phyloP scores from a whole-genome alignment of 2,888 invertebrate species.

The Drosophila anomalipes region DNA sequence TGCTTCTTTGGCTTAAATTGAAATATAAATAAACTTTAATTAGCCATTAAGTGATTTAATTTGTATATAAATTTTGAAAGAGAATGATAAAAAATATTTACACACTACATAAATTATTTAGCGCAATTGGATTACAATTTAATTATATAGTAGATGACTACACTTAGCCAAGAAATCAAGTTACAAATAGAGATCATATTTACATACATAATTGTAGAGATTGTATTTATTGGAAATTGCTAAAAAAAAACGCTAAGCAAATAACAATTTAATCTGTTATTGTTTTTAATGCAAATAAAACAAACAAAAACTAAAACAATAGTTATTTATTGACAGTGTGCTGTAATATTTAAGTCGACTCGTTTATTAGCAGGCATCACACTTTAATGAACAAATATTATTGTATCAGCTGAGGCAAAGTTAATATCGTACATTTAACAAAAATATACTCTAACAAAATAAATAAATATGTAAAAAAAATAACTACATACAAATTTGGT shows the following conservation, averaged over 20 bases:
- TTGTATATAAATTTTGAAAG: conserved; percentile 65
- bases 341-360: conserved; percentile 34
- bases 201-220: conserved; percentile 37
- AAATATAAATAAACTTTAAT: conserved; percentile 53
- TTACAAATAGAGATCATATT: conserved; percentile 37
- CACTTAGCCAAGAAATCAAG: conserved; percentile 58
- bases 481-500: too few relatives aligned
- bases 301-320: conserved; percentile 8
- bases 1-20: conserved; percentile 42
- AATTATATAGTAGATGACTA: conserved; percentile 47
- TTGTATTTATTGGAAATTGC: conserved; percentile 50
- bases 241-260: conserved; percentile 27
- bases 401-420: conserved; percentile 43
- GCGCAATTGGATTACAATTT: conserved; percentile 71
- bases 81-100: conserved; percentile 36
- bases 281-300: conserved; percentile 18
- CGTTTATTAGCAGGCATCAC: conserved; percentile 27
- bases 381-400: conserved; percentile 37
- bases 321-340: conserved; percentile 29
- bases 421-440: conserved; percentile 43
- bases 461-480: conserved; percentile 28
- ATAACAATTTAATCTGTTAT: conserved; percentile 45
- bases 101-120: conserved; percentile 72
- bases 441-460: conserved; percentile 41
- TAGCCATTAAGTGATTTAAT: conserved; percentile 63